phyloP scores from a whole-genome alignment of 2,113 vertebrate genomes.

The Pelecanoides urinatrix region DNA sequence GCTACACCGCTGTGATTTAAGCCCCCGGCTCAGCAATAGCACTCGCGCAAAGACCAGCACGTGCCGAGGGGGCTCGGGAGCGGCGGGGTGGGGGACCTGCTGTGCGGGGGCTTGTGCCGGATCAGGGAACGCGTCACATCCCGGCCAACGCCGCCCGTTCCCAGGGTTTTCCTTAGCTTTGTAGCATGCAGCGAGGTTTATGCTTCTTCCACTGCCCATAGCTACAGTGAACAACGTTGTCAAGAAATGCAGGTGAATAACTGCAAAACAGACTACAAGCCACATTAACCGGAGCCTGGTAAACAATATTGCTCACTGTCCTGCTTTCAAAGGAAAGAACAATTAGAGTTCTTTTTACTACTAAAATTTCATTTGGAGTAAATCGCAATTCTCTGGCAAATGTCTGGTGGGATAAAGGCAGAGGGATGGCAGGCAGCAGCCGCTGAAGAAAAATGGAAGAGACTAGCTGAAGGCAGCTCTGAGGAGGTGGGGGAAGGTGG shows the following conservation, averaged over 20 bases:
- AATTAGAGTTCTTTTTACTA: no score
- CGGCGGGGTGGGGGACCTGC: background rate
- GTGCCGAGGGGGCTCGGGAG: background rate
- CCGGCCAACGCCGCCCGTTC: background rate
- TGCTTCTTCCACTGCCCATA: background rate
- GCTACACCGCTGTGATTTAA: background rate
- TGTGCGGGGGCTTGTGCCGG: background rate
- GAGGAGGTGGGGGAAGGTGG: background rate
- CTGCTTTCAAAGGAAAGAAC: background rate
- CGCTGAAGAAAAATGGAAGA: background rate
- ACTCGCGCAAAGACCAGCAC: background rate
- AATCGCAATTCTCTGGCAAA: background rate
- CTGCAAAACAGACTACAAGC: background rate
- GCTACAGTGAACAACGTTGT: background rate
- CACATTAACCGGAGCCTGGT: background rate
- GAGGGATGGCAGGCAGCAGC: background rate
- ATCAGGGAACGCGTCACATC: background rate
- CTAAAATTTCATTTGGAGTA: background rate
- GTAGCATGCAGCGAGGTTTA: background rate
- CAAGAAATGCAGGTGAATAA: background rate
- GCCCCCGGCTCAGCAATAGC: background rate
- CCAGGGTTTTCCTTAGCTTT: background rate
- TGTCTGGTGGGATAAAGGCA: background rate
- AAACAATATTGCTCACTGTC: background rate
- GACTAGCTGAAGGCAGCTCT: fast-evolving